Base-by-base conservation (phyloP, 2,888 invertebrate species). In the Carcina quercana region DNA sequence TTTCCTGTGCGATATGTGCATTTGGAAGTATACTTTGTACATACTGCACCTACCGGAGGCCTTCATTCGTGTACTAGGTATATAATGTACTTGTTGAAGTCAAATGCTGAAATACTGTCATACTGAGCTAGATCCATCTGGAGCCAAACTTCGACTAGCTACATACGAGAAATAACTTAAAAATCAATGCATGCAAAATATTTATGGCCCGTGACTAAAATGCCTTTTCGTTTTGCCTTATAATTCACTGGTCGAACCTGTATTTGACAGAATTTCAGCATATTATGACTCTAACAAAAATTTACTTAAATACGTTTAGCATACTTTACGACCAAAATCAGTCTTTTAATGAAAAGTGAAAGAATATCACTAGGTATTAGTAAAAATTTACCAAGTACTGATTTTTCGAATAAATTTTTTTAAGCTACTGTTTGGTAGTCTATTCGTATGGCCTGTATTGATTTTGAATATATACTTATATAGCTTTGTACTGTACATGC, bases 21-120 rank as follows among this genome's bases (percentile, higher is more conserved):
- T n/a, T n/a, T 30, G 29, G 36, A 29, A 36, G 30, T 49, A 58
- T 37, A 54, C 51, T 62, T 57, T 64, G 63, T 75, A 70, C 45
- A 68, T 69, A 69, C 56, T 70, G 46, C 70, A 64, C 66, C 64
- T 70, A 64, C 66, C 64, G 66, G 80, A 74, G 79, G 79, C 80
- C 80, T 80, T 80, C 66, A 67, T 67, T 68, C 66, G 61, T 59
- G 50, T 74, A 67, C 59, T 49, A 73, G 67, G 60, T 50, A 42
- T 58, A 55, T 55, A 53, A 53, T 60, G 8, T 56, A 34, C 42
- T 36, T n/a, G n/a, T n/a, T n/a, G n/a, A n/a, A n/a, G n/a, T n/a
- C n/a, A n/a, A n/a, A n/a, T n/a, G n/a, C n/a, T n/a, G n/a, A n/a
- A n/a, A n/a, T n/a, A n/a, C n/a, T n/a, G n/a, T n/a, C n/a, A n/a